Evolutionary conservation across 1,140 invertebrate genomes (phyloP), one percentile per base, ranked within the genome.

Genomic region (Bilobella aurantiaca): DNA sequence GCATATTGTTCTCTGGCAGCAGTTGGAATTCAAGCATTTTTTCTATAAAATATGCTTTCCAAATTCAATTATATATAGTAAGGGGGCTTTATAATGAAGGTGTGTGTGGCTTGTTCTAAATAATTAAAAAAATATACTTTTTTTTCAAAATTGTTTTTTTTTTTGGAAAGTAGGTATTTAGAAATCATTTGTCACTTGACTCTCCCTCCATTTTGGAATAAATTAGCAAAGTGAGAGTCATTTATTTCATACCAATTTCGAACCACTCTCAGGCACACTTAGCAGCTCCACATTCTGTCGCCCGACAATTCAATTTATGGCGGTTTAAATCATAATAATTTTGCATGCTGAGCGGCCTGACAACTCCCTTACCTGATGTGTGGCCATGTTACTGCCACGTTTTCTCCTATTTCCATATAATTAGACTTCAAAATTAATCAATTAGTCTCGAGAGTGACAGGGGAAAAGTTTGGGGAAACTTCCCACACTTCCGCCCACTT

Each of bases 271-370:
- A 53, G 14, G 25, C 21, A 23, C 49, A 16, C 49, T 23, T 14
- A 53, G 14, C 12, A 12, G n/a, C n/a, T n/a, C n/a, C n/a, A n/a
- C n/a, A n/a, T n/a, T n/a, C n/a, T n/a, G n/a, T 53, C 8, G 21
- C 18, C 34, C 34, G 18, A 42, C 34, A n/a, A n/a, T 42, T 42
- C 53, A 21, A 57, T 27, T 27, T 21, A 57, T 27, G 5, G 5
- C 12, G 16, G 23, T 29, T 59, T 59, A 59, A 59, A 59, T 59
- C 58, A 30, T 32, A 59, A 59, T 27, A 32, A 53, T 3, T 53
- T 32, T 16, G 8, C 34, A 12, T n/a, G n/a, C n/a, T n/a, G n/a
- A n/a, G n/a, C 8, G 34, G 34, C 34, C 8, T 18, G 34, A 42
- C 34, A 42, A 42, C 34, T 18, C 8, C 34, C 34, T 42, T 42